Base-by-base conservation (phyloP, 2,888 invertebrate species). In the Onthophagus sagittarius region DNA sequence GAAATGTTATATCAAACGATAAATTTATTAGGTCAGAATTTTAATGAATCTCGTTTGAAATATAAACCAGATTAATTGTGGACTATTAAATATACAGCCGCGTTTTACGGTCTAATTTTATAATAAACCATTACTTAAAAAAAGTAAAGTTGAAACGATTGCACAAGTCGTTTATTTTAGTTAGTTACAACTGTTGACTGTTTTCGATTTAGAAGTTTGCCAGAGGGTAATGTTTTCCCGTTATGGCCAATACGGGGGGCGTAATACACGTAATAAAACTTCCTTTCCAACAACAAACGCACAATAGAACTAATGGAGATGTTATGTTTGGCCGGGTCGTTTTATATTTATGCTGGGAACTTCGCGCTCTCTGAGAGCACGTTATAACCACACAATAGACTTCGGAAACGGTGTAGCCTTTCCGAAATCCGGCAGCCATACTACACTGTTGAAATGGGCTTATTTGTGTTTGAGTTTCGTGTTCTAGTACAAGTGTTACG, bases 301-400 rank as follows among this genome's bases (percentile, higher is more conserved):
- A 1, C 11, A 15, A 65, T 65, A 65, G 65, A 65, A 65, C 65
- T 65, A 65, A 65, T 65, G 65, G 65, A 31, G 23, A 65, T 65
- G 23, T 65, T 65, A 15, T 65, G 65, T 65, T 65, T 31, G 65
- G 31, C 15, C 31, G 31, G 31, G 31, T 23, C 65, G 15, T 65
- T 65, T 65, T 65, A 65, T 65, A 65, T 65, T 65, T 65, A 65
- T 65, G 65, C 33, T 65, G 65, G 65, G 31, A 65, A 65, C 4
- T 23, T n/a, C 11, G 15, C 4, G 65, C 65, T 33, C 15, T 15
- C 11, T 14, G 15, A 65, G 15, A 15, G 15, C 65, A 5, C 65
- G 15, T 65, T 65, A 65, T 31, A 11, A 15, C 15, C 5, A 5
- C 65, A n/a, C 31, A 31, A 65, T 31, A 5, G 67, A 67, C 23